phyloP scores from a whole-genome alignment of 2,888 invertebrate species.

The Papilio elwesi region DNA sequence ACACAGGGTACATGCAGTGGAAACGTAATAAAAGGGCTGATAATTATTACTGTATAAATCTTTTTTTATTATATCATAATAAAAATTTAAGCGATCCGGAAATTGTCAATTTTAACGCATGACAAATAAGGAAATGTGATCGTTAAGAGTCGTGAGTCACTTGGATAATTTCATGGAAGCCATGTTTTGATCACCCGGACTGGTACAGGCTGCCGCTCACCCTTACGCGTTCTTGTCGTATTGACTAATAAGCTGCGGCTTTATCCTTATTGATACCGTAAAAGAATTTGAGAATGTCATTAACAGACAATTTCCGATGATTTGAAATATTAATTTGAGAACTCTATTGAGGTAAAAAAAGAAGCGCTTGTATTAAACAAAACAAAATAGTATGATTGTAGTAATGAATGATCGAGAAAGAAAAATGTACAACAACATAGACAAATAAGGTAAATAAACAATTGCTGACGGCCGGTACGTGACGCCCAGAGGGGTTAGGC shows the following conservation, averaged over 20 bases:
- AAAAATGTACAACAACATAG: neutral
- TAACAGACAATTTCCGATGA: neutral
- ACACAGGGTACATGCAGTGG: no score
- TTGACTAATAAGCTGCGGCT: slow-evolving; percentile 33
- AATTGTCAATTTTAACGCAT: slow-evolving; percentile 16
- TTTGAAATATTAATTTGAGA: neutral
- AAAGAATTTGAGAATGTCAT: neutral
- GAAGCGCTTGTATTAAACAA: no score
- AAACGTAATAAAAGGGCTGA: no score
- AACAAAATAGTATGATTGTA: neutral
- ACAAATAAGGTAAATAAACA: neutral
- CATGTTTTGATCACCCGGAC: slow-evolving; percentile 20
- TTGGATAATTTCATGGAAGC: slow-evolving; percentile 29
- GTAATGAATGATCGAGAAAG: neutral
- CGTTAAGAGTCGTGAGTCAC: slow-evolving; percentile 32
- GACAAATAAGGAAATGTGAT: slow-evolving; percentile 34
- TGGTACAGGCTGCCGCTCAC: slow-evolving; percentile 20
- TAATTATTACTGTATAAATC: no score
- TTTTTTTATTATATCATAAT: neutral
- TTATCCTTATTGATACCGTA: slow-evolving; percentile 32
- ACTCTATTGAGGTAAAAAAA: no score
- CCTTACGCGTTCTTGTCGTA: slow-evolving; percentile 19
- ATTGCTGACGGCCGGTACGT: no score
- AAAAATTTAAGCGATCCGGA: slow-evolving; percentile 4
- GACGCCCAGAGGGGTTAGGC: no score